Percentiles rank a stretch among this genome's conserved stretches.
Evolutionary conservation across 2,113 vertebrate species (phyloP).

Genomic region (Alouatta palliata): DNA sequence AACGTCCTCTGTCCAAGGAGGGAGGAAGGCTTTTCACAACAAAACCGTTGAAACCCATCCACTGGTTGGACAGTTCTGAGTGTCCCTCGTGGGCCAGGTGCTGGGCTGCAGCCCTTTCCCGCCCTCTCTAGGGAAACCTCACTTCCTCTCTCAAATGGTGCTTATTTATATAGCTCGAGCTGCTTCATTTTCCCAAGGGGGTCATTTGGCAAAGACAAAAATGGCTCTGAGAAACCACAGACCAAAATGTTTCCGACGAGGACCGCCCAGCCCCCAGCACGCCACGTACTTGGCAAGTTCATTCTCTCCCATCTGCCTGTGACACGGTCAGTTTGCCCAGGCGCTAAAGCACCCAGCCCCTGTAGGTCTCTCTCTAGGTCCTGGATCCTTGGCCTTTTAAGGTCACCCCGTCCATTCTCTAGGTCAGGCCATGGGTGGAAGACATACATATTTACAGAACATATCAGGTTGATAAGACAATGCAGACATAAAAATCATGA

Average conservation of each 20-base stretch:
- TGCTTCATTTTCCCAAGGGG: constrained; percentile 69
- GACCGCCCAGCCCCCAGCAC: background rate
- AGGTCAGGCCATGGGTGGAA: background rate
- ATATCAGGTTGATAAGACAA: background rate
- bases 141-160: constrained; percentile 54
- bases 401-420: background rate
- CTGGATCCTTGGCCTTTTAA: background rate
- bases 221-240: constrained; percentile 75
- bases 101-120: background rate
- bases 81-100: background rate
- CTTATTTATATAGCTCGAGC: constrained; percentile 54
- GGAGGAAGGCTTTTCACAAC: background rate
- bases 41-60: background rate
- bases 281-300: background rate
- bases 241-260: constrained; percentile 55
- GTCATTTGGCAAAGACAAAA: constrained; percentile 75
- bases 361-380: background rate
- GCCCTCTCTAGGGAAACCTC: constrained; percentile 35
- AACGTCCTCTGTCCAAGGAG: background rate
- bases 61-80: rapidly evolving
- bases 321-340: background rate
- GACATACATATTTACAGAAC: background rate
- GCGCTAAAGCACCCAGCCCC: background rate
- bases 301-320: background rate
- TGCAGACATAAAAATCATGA: background rate